Base-by-base conservation (phyloP, 1,140 invertebrate species). In the Phortica variegata region DNA sequence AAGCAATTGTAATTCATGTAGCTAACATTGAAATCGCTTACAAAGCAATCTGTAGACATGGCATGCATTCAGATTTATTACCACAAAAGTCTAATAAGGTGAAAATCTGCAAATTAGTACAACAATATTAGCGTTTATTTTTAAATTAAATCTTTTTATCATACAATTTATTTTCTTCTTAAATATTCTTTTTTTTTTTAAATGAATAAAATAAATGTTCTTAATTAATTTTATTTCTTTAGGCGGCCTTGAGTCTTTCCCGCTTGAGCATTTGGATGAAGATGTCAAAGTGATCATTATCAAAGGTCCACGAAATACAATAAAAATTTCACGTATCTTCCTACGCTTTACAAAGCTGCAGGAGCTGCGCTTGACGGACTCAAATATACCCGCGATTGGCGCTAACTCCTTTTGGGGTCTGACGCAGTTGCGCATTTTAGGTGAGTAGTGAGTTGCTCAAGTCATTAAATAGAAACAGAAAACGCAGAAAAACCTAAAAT, bases 341-440 rank as follows among this genome's bases (percentile, higher is more conserved):
- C 58, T 18, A 66, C 78, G 31, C 47, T 88, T 89, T 65, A 77
- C 77, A 32, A 79, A 84, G 39, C 77, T 92, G 19, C 83, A 87
- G 71, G 86, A 90, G 71, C 76, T 92, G 2, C 85, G 85, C 58
- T 89, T 92, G 31, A 84, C 83, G 2, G 81, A 85, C 48, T 90
- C 87, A 1, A 86, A 86, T 60, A 77, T 92, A 4, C 88, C 89
- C 1, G 86, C 87, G 10, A 87, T 92, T 47, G 89, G 89, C 0
- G 81, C 83, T 47, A 83, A 87, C 60, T 87, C 88, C 8, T 90
- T 92, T 70, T 90, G 84, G 82, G 87, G 86, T 2, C 79, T 90
- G 2, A 81, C 80, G 43, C 83, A 84, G 46, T 77, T 91, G 20
- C 80, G 81, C 50, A 73, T 85, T 20, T 78, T 92, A 31, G 73